Evolutionary conservation across 2,113 vertebrate species (phyloP).

Genomic region (Myxocyprinus asiaticus): DNA sequence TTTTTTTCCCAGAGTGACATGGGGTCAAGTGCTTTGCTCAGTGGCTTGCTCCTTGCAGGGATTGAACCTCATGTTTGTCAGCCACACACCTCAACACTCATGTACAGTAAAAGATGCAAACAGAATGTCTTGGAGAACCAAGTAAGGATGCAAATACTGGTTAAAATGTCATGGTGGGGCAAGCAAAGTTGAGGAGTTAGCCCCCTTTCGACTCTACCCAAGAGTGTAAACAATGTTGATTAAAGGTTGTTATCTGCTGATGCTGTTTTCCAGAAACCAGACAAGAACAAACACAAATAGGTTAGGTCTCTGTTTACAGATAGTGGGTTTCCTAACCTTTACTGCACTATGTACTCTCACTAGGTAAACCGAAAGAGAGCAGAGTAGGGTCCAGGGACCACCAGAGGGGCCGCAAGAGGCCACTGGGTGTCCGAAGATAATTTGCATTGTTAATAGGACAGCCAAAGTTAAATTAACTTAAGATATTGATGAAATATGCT

Average conservation of each 20-base stretch:
- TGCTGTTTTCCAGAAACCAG: neutral
- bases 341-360: neutral
- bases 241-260: neutral
- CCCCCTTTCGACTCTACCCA: neutral
- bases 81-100: too few species aligned
- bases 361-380: neutral
- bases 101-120: too few species aligned
- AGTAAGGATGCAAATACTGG: neutral
- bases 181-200: neutral
- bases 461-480: too few species aligned
- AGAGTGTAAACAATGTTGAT: neutral
- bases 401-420: too few species aligned
- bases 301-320: slow-evolving; percentile 39
- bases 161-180: neutral
- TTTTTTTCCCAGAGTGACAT: too few species aligned
- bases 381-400: too few species aligned
- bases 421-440: too few species aligned
- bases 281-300: slow-evolving; percentile 7
- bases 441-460: too few species aligned
- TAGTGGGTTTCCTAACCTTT: neutral
- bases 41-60: too few species aligned
- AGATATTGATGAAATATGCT: too few species aligned
- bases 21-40: too few species aligned
- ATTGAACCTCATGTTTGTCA: too few species aligned
- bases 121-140: neutral